Evolutionary conservation across 2,113 vertebrate species (phyloP).

Genomic region (Speoplatyrhinus poulsoni): DNA sequence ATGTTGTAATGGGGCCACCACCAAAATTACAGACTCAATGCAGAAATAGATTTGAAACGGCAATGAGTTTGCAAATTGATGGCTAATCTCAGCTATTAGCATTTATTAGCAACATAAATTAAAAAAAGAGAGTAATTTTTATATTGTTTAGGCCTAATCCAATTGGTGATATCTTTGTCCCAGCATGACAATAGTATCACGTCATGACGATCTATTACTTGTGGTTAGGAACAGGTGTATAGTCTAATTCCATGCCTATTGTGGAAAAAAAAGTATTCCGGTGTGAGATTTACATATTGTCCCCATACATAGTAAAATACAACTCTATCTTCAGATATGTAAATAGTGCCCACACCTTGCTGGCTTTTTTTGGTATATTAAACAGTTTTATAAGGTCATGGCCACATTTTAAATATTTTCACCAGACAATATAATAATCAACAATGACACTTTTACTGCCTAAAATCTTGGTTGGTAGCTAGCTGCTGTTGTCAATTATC

Average conservation of each 20-base stretch:
- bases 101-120: conserved; percentile 25
- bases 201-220: conserved; percentile 16
- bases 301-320: too few species aligned
- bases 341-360: too few species aligned
- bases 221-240: background rate
- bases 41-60: conserved; percentile 69
- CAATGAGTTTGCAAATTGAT: conserved; percentile 42
- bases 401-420: too few species aligned
- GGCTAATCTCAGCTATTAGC: conserved; percentile 30
- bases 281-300: too few species aligned
- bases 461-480: too few species aligned
- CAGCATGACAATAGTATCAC: conserved; percentile 23
- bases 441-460: too few species aligned
- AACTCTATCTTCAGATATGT: too few species aligned
- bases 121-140: conserved; percentile 6
- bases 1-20: conserved; percentile 72
- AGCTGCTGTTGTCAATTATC: conserved; percentile 28
- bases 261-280: too few species aligned
- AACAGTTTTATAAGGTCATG: too few species aligned
- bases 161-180: conserved; percentile 1
- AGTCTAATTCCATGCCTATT: too few species aligned
- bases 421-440: too few species aligned
- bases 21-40: conserved; percentile 73
- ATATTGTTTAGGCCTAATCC: background rate
- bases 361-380: too few species aligned